Percentiles rank a stretch among this genome's conserved stretches.
phyloP scores from a whole-genome alignment of 2,888 invertebrate species.

The Nezara viridula region DNA sequence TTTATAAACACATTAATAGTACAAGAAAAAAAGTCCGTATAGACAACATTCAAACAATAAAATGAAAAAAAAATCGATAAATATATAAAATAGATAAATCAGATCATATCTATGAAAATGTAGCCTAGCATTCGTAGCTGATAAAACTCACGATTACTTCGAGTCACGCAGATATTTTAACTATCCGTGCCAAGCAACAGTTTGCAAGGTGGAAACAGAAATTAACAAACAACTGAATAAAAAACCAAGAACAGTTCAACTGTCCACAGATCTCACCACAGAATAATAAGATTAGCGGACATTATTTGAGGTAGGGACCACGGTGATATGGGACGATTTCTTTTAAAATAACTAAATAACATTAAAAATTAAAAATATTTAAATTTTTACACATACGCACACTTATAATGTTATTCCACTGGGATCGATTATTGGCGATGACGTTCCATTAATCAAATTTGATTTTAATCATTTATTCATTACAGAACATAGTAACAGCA shows the following conservation, averaged over 20 bases:
- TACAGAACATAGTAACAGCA: too few relatives aligned
- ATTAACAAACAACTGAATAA: not conserved
- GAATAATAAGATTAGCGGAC: not conserved
- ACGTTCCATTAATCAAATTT: too few relatives aligned
- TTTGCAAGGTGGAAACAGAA: not conserved
- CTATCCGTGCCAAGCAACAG: not conserved
- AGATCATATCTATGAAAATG: not conserved
- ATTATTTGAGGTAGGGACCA: not conserved
- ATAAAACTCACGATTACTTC: not conserved
- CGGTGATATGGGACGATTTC: not conserved
- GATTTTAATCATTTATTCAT: too few relatives aligned
- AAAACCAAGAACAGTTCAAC: not conserved
- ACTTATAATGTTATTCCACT: too few relatives aligned
- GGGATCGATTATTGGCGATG: too few relatives aligned
- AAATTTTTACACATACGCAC: too few relatives aligned
- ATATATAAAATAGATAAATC: not conserved
- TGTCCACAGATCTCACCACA: not conserved
- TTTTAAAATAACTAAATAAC: not conserved
- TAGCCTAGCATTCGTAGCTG: not conserved
- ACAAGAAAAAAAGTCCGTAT: too few relatives aligned
- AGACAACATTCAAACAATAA: too few relatives aligned
- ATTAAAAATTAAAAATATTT: too few relatives aligned
- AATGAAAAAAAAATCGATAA: not conserved
- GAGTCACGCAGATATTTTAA: not conserved
- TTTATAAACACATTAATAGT: too few relatives aligned